Evolutionary conservation across 2,797 vertebrate species (phyloP), one percentile per base, ranked within the genome.

Genomic region (Psittacula derbiana): DNA sequence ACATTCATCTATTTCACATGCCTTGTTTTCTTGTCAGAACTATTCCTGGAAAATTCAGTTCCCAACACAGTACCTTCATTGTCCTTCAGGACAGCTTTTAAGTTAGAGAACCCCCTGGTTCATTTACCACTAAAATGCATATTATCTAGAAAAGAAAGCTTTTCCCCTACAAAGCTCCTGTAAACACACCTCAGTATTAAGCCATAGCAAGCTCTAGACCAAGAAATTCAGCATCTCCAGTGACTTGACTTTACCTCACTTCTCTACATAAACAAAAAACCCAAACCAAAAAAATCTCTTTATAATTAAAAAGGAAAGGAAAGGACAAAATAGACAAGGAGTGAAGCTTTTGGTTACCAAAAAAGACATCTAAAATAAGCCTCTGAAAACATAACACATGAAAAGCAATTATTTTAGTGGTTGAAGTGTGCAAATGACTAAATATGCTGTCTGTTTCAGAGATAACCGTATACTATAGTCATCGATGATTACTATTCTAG

Each of bases 171-270:
- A 65, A 74, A 92, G 52, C 33, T 88, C 49, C 69, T 66, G 55
- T 87, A 91, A 94, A 91, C 43, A 43, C n/a, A 46, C n/a, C 62
- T 88, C 80, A 69, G 20, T 60, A 61, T 71, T 81, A 94, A 79
- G 57, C 75, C 66, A 87, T 15, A 90, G 66, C 47, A 88, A 96
- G 66, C 66, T 72, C 50, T 82, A 88, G 30, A 78, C 24, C 43
- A 93, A 53, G 30, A 76, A 92, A 92, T 83, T 69, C 83, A 93
- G 55, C 44, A 92, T 67, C 71, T 96, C 95, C 95, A 96, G 95
- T 97, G 95, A 95, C 52, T 84, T 75, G 71, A 94, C 95, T 95
- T 71, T 24, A 91, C 55, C 76, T 86, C 46, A 70, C 21, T 73
- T 70, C 50, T 64, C 61, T 21, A 84, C 27, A 80, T 70, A 69